A percentile compares a stretch with the other conserved stretches of the same genome.
Evolutionary conservation across 1,140 invertebrate genomes (phyloP).

Genomic region (Macrobrachium rosenbergii): DNA sequence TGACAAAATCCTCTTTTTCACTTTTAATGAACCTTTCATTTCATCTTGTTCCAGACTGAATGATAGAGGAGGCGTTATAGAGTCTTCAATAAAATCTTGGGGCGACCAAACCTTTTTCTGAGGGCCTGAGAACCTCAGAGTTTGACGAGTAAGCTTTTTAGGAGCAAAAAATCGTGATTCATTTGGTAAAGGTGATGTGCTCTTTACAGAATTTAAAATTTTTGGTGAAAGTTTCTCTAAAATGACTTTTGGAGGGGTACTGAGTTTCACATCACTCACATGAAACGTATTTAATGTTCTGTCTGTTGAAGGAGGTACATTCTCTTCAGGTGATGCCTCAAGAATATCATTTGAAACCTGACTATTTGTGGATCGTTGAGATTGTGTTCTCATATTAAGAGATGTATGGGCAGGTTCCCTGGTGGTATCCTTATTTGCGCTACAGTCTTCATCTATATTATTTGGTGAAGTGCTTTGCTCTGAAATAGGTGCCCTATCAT

Average conservation of each 20-base stretch:
- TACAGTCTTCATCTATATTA: not conserved
- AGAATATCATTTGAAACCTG: not conserved
- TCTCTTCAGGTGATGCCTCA: not conserved
- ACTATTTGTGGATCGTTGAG: not conserved
- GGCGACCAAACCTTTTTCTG: not conserved
- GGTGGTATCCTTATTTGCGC: no score
- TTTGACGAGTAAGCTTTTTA: constrained; percentile 6
- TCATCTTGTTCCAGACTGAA: not conserved
- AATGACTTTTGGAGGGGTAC: constrained; percentile 50
- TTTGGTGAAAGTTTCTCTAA: constrained; percentile 42
- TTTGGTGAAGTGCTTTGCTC: constrained; percentile 20
- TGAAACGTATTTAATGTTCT: not conserved
- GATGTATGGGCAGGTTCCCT: no score
- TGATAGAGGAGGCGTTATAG: no score
- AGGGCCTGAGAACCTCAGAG: not conserved
- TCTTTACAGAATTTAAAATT: constrained; percentile 6
- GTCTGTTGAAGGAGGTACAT: not conserved
- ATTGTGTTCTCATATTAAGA: no score
- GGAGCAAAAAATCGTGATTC: constrained; percentile 5
- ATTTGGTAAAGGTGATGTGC: constrained; percentile 5
- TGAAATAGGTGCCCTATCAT: constrained; percentile 18
- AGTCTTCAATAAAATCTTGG: no score
- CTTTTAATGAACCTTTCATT: not conserved
- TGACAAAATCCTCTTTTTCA: constrained; percentile 41
- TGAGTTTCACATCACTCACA: constrained; percentile 38